A percentile compares a stretch with the other conserved stretches of the same genome.
Evolutionary conservation across 2,888 invertebrate genomes (phyloP).

Genomic region (Dromius quadrimaculatus): DNA sequence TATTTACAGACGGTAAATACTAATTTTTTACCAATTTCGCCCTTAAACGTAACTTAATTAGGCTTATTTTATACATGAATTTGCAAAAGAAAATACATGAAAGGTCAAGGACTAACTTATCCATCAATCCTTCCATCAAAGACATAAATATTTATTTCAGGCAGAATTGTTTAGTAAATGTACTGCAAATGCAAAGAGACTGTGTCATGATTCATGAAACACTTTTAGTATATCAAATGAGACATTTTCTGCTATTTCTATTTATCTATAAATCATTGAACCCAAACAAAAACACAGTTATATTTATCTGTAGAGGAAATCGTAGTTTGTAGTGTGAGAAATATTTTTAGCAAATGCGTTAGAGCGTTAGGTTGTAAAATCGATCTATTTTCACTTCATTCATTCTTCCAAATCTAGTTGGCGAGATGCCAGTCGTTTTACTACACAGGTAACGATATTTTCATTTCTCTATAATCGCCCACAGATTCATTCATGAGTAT

Average conservation of each 20-base stretch:
- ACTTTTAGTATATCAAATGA: too few species aligned
- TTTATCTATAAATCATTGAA: background rate
- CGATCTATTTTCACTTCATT: slow-evolving; percentile 35
- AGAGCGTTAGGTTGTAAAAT: slow-evolving; percentile 36
- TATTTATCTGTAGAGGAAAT: slow-evolving; percentile 6
- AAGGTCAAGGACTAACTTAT: too few species aligned
- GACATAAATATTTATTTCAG: too few species aligned
- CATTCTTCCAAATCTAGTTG: slow-evolving; percentile 27
- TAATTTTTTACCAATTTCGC: too few species aligned
- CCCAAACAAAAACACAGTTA: slow-evolving; percentile 15
- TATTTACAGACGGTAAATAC: too few species aligned
- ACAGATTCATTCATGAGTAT: slow-evolving; percentile 20
- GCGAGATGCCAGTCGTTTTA: slow-evolving; percentile 29
- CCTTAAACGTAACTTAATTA: too few species aligned
- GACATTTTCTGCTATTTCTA: background rate
- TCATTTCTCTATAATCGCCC: slow-evolving; percentile 17
- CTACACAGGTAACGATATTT: slow-evolving; percentile 23
- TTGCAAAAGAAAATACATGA: too few species aligned
- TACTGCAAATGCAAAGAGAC: too few species aligned
- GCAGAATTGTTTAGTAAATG: too few species aligned
- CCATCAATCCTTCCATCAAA: too few species aligned
- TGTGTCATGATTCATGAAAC: too few species aligned
- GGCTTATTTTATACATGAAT: too few species aligned
- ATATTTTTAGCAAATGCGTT: slow-evolving; percentile 31
- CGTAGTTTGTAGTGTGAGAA: slow-evolving; percentile 22